Evolutionary conservation across 2,797 vertebrate species (phyloP), one percentile per base, ranked within the genome.

Genomic region (Mus spretus): DNA sequence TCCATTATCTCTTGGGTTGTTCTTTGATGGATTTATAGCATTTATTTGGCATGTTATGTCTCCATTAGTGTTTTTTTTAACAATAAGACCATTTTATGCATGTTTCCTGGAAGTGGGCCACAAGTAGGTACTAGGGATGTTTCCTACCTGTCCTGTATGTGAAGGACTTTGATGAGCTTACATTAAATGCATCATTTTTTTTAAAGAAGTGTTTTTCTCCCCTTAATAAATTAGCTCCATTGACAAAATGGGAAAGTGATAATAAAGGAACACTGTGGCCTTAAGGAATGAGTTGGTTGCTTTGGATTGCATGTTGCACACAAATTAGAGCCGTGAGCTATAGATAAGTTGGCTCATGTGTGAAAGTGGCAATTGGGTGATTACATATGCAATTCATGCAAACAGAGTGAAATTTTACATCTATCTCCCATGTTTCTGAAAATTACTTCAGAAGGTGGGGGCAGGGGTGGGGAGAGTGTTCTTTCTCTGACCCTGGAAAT

Each of bases 341-440:
- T 1, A 92, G 59, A 37, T 86, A 3, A 3, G 6, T 53, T 44
- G 75, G 17, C 9, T 50, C 24, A 40, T 7, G 15, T 57, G 12
- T 74, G 40, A 92, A 83, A 92, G 34, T 75, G 10, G 6, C 59
- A 31, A 14, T 37, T 11, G 75, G 70, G 37, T 59, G 44, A 75
- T 75, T 88, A 44, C 47, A 37, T 74, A 91, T 40, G 9, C 75
- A 31, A 93, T 53, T 96, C 12, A 79, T 57, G 6, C 81, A 80
- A 75, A 95, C 20, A 81, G 61, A 84, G 31, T 37, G 77, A n/a
- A 65, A 80, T 81, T 85, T 88, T 70, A 93, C 84, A 67, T 70
- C 72, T 70, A 55, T 90, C 5, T 77, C 92, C 47, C 4, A 10
- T 59, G 28, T 11, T 55, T 14, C 70, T 82, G 65, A 81, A 87